Base-by-base conservation (phyloP, 2,888 invertebrate genomes). In the Tachina fera region DNA sequence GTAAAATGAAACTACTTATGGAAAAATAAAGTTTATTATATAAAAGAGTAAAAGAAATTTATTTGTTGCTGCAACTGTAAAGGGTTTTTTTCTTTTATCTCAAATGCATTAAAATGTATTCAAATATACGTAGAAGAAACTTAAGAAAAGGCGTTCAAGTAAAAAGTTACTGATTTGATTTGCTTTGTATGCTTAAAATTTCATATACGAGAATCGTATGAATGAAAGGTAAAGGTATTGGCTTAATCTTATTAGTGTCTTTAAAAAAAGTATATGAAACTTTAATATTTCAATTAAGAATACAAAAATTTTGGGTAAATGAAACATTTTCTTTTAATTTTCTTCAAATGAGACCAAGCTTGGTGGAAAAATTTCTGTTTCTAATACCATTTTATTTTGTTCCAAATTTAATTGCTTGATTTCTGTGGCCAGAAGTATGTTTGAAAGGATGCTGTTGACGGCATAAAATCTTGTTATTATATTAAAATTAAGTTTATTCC, bases 111-210 rank as follows among this genome's bases (percentile, higher is more conserved):
- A 49, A 74, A 74, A 74, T 68, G 60, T 81, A 75, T 77, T 72
- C 65, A 72, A 77, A 82, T 76, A 39, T 68, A 61, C 6, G 39
- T 51, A 41, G 13, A 63, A 43, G 45, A 68, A 82, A 79, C 67
- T 83, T 71, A 63, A 76, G 76, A 72, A 75, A 72, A 86, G 76
- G 83, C 79, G 76, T 79, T 86, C 72, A 72, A 80, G 79, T 83
- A 74, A 83, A 74, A 86, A 75, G 63, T 72, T 83, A 68, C 63
- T 76, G 76, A 80, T 79, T 86, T 86, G 63, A 83, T 71, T 79
- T 67, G 31, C 43, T 53, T 16, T 81, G 31, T 56, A 14, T 75
- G 8, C 51, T 39, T 31, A 41, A 22, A n/a, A 41, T 9, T n/a
- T 31, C 10, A 8, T 45, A 31, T 63, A 16, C 67, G 67, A 56